These are phyloP conservation scores for Brachionus sp. DNA, from an alignment of 1,140 invertebrate species.

Conservation along the genomic window DNA sequence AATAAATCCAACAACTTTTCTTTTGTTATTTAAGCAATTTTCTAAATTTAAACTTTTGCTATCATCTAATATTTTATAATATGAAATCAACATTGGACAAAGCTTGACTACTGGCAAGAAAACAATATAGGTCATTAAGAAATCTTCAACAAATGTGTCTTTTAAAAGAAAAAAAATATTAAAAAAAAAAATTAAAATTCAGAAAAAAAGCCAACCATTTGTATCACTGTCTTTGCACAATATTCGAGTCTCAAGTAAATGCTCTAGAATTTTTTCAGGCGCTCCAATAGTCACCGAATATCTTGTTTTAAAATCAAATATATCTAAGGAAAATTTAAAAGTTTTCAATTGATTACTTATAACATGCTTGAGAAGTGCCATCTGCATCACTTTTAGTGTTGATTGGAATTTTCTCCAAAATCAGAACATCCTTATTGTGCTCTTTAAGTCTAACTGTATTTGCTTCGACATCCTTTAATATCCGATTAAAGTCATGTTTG, in stretches of 20 bases:
- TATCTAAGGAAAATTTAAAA: background rate
- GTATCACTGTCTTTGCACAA: slow-evolving; percentile 61
- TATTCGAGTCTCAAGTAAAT: slow-evolving; percentile 75
- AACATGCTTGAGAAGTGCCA: slow-evolving; percentile 62
- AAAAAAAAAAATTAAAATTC: background rate
- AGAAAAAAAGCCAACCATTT: slow-evolving; percentile 50
- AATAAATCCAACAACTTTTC: slow-evolving; percentile 74
- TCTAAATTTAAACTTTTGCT: background rate
- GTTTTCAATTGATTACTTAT: slow-evolving; percentile 62
- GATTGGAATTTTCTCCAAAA: slow-evolving; percentile 71
- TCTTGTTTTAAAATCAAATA: slow-evolving; percentile 59
- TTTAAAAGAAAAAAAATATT: slow-evolving; percentile 3
- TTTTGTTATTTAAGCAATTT: slow-evolving; percentile 63
- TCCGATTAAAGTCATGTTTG: slow-evolving; percentile 81
- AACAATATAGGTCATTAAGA: slow-evolving; percentile 79
- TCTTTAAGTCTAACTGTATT: slow-evolving; percentile 82
- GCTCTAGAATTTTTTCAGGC: slow-evolving; percentile 80
- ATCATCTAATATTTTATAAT: slow-evolving; percentile 53
- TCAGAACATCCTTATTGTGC: slow-evolving; percentile 78
- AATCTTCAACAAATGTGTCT: slow-evolving; percentile 77
- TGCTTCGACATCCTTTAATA: slow-evolving; percentile 77
- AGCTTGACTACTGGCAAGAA: slow-evolving; percentile 76
- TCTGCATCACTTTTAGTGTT: slow-evolving; percentile 51
- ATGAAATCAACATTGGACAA: slow-evolving; percentile 70
- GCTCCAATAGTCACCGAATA: slow-evolving; percentile 84